Conservation (phyloP, 2,888 invertebrate species). For the Brachylomia viminalis region DNA sequence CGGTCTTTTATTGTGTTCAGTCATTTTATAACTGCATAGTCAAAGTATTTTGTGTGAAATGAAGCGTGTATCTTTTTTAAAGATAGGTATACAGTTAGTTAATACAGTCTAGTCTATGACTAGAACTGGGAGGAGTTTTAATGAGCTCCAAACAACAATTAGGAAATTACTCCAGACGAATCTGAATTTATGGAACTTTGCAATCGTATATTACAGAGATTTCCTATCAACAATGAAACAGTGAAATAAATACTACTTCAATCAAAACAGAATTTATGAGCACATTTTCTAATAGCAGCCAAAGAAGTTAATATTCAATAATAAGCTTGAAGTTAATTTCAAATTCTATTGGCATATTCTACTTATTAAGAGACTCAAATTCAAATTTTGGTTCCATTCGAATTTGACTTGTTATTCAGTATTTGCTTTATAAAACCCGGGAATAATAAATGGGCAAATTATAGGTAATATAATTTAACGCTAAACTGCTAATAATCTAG, state of each 20-base stretch:
- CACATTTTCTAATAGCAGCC: no score
- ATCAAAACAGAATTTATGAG: not conserved
- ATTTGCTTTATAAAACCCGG: not conserved
- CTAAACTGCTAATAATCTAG: not conserved
- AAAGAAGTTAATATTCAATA: not conserved
- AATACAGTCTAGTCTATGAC: not conserved
- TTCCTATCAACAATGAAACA: not conserved
- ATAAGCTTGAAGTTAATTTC: not conserved
- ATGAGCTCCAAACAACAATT: constrained; percentile 1
- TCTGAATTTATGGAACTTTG: not conserved
- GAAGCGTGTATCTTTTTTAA: not conserved
- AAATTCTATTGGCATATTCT: no score
- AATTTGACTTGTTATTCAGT: constrained; percentile 10
- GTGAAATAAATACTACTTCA: not conserved
- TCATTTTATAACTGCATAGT: constrained; percentile 3
- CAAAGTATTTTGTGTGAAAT: constrained; percentile 3
- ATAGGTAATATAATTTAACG: not conserved
- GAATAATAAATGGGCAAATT: not conserved
- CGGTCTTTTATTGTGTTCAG: constrained; percentile 37
- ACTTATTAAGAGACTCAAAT: not conserved
- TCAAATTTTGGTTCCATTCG: not conserved
- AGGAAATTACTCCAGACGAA: not conserved
- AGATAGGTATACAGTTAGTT: not conserved
- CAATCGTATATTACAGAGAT: not conserved
- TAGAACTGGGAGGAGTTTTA: no score